Evolutionary conservation across 1,140 invertebrate species (phyloP), one percentile per base, ranked within the genome.

Genomic region (Meloidogyne exigua): DNA sequence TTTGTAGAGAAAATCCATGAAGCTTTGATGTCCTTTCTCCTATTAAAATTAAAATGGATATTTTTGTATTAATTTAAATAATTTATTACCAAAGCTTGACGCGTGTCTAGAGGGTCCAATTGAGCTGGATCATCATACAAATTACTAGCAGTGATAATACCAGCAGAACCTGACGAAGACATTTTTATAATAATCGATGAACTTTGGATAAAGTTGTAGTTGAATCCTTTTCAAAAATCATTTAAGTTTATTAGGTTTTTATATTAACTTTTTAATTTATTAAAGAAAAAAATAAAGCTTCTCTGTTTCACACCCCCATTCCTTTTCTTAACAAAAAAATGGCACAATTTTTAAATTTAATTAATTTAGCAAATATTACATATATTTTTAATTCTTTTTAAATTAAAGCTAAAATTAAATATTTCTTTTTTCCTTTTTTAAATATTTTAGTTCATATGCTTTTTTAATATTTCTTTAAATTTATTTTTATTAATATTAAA

Each of bases 1-100:
- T 57, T 57, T 57, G 49, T 57, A 57, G 49, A 57, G 49, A 57
- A 57, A 57, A 18, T 57, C 49, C 49, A 57, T 57, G 49, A 57
- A 57, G 49, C 18, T n/a, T 12, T 57, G 13, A 57, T 57, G 49
- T 57, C 49, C 49, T 57, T 57, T 57, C 49, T 57, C 49, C 49
- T 57, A 57, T n/a, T 7, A 57, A 57, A n/a, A 57, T 39, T n/a
- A 57, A n/a, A 49, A 49, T 18, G 7, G 11, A 57, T 9, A n/a
- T 57, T 9, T 57, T 1, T n/a, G 2, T n/a, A 57, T 57, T 57
- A n/a, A n/a, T 39, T 39, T 39, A 39, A 39, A 39, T 39, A 39
- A 39, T 39, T 39, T 21, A 3, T 57, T 57, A 57, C 49, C 49
- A 57, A 57, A 57, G 49, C 49, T n/a, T 57, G 18, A 57, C 49